phyloP scores from a whole-genome alignment of 1,140 invertebrate species.

The Lethrus apterus region DNA sequence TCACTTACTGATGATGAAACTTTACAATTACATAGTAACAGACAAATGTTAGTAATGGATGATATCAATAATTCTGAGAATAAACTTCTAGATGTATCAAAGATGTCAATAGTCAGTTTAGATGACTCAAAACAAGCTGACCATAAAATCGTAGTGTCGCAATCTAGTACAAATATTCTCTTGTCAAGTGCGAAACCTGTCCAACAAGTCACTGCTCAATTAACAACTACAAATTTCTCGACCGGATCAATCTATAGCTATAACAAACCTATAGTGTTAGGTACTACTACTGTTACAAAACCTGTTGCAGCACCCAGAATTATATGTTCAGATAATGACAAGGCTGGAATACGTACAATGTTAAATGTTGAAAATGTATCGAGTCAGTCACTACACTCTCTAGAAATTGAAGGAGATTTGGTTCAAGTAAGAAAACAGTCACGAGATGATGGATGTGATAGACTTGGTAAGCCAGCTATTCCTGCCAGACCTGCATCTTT shows the following conservation, averaged over 20 bases:
- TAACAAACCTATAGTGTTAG: too few relatives aligned
- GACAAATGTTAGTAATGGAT: too few relatives aligned
- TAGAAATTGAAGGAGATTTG: constrained; percentile 20
- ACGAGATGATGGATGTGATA: constrained; percentile 18
- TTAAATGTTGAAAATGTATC: constrained; percentile 18
- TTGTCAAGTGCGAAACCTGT: constrained; percentile 47
- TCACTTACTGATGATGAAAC: too few relatives aligned
- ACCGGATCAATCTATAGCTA: constrained; percentile 10
- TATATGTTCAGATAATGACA: background rate
- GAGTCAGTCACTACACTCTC: constrained; percentile 23
- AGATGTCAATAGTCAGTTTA: constrained; percentile 25
- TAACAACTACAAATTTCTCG: constrained; percentile 3
- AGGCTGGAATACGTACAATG: too few relatives aligned
- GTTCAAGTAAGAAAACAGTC: constrained; percentile 26
- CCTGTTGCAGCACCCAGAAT: constrained; percentile 28
- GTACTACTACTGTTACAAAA: too few relatives aligned
- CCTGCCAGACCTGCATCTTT: constrained; percentile 63
- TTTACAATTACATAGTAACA: too few relatives aligned
- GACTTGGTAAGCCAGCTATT: constrained; percentile 55
- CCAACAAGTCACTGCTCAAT: constrained; percentile 41
- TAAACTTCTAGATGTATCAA: background rate
- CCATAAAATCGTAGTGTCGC: constrained; percentile 13
- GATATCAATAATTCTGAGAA: too few relatives aligned
- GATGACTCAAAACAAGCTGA: constrained; percentile 21
- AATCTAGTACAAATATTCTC: constrained; percentile 34